These are phyloP conservation scores for Somateria mollissima DNA, from an alignment of 2,797 vertebrate genomes.

Conservation along the genomic window DNA sequence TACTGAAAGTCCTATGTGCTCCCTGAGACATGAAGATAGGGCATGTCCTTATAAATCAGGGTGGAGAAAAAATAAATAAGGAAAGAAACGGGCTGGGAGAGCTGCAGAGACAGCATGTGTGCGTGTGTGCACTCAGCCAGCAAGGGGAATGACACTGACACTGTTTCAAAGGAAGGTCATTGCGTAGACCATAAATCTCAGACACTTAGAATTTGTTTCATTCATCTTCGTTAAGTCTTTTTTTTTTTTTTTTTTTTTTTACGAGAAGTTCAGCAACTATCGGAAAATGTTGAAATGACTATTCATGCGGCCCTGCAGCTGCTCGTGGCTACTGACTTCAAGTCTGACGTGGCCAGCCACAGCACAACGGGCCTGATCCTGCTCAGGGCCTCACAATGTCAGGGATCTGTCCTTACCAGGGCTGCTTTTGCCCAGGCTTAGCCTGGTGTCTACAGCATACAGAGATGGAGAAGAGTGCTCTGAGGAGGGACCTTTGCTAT, in stretches of 20 bases:
- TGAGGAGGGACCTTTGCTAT: not conserved
- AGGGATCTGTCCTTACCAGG: not conserved
- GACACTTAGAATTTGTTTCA: conserved; percentile 39
- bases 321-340: not conserved
- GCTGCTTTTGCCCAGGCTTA: not conserved
- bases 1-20: not conserved
- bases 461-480: not conserved
- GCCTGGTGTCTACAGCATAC: not conserved
- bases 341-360: not conserved
- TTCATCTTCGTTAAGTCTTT: not conserved
- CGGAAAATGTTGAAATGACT: not conserved
- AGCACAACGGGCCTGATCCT: not conserved
- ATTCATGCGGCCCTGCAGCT: not conserved
- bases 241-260: not conserved
- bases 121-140: not conserved
- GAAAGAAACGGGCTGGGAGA: not conserved
- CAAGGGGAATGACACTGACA: conserved; percentile 46
- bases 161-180: conserved; percentile 65
- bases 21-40: not conserved
- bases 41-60: conserved; percentile 30
- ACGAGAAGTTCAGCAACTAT: conserved; percentile 20
- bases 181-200: conserved; percentile 38
- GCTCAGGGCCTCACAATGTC: not conserved
- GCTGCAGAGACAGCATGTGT: not conserved
- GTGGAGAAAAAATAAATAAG: not conserved